These are phyloP conservation scores for Ormia ochracea DNA, from an alignment of 2,888 invertebrate species.

Conservation along the genomic window DNA sequence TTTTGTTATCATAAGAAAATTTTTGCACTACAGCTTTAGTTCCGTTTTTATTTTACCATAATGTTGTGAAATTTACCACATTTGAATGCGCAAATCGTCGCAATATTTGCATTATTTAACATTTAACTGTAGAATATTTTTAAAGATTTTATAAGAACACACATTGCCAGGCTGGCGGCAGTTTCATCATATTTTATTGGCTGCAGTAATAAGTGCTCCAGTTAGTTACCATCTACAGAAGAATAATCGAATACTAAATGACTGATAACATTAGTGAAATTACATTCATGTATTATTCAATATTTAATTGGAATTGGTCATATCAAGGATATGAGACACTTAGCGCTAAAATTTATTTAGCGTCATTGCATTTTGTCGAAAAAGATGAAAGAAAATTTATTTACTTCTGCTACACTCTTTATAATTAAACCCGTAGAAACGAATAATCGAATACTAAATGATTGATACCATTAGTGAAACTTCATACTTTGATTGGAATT, in stretches of 20 bases:
- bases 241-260: conserved; percentile 9
- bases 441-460: too few relatives aligned
- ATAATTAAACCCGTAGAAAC: too few relatives aligned
- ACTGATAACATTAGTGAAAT: not conserved
- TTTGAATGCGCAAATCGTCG: conserved; percentile 41
- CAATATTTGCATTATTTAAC: conserved; percentile 31
- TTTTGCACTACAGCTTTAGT: conserved; percentile 9
- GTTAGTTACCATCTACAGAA: not conserved
- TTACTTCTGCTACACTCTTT: too few relatives aligned
- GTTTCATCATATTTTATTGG: conserved; percentile 13
- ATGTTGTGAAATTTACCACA: conserved; percentile 60
- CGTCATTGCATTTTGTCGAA: too few relatives aligned
- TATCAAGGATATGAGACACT: too few relatives aligned
- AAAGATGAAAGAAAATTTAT: too few relatives aligned
- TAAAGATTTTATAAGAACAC: conserved; percentile 6
- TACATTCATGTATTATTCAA: too few relatives aligned
- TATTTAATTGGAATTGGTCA: too few relatives aligned
- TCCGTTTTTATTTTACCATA: conserved; percentile 46
- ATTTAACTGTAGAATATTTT: conserved; percentile 9
- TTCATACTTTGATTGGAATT: too few relatives aligned
- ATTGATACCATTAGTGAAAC: too few relatives aligned
- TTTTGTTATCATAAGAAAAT: conserved; percentile 23
- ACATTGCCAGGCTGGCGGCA: conserved; percentile 16
- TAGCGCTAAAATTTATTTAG: too few relatives aligned
- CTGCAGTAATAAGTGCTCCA: not conserved